A percentile compares a stretch with the other conserved stretches of the same genome.
Conservation (phyloP, 2,113 vertebrate genomes). For the Nycticorax nycticorax region DNA sequence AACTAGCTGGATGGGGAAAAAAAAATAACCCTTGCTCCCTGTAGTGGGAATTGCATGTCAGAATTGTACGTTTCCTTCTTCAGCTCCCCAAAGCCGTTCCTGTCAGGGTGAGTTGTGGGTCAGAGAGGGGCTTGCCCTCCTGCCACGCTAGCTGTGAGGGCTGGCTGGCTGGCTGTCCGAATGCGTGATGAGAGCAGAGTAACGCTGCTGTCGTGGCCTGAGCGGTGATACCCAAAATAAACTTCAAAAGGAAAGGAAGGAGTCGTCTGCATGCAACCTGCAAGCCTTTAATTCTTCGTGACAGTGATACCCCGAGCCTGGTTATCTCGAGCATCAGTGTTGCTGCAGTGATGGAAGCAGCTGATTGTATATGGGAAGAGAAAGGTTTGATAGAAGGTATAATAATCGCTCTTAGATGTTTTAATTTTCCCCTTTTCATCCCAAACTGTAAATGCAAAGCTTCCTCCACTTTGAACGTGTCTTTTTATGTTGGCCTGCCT, state of each 20-base stretch:
- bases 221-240: not conserved
- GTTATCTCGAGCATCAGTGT: not conserved
- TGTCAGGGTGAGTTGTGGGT: not conserved
- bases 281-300: not conserved
- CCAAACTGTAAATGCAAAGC: not conserved
- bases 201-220: not conserved
- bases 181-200: not conserved
- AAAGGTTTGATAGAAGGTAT: not conserved
- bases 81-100: not conserved
- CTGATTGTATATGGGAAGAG: not conserved
- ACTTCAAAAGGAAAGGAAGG: not conserved
- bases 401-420: slow-evolving; percentile 19
- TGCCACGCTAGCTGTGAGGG: not conserved
- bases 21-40: not conserved
- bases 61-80: not conserved
- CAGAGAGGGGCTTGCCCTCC: not conserved
- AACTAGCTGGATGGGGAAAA: not conserved
- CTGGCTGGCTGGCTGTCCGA: not conserved
- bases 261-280: not conserved
- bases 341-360: not conserved
- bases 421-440: slow-evolving; percentile 27
- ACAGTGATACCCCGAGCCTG: not conserved
- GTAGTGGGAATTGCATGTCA: not conserved
- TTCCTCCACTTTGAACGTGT: not conserved
- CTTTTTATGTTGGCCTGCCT: slow-evolving; percentile 7